Percentiles rank a stretch among this genome's conserved stretches.
These are phyloP conservation scores for Dissostichus mawsoni DNA, from an alignment of 2,113 vertebrate genomes.

Conservation along the genomic window DNA sequence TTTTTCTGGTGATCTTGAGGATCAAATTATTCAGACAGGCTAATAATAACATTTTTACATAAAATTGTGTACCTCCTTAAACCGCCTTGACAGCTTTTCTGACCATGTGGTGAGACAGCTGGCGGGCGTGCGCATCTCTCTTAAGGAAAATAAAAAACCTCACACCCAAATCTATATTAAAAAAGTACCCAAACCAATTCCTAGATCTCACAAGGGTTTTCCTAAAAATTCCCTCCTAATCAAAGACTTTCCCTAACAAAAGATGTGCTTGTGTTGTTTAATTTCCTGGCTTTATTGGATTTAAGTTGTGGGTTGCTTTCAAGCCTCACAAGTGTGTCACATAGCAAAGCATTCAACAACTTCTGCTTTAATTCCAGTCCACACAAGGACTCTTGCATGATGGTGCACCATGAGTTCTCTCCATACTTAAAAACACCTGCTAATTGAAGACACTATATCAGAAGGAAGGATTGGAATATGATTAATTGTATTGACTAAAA, in stretches of 20 bases:
- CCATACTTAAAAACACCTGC: no score
- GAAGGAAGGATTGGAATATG: neutral
- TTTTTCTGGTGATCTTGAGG: conserved; percentile 36
- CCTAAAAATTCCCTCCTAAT: neutral
- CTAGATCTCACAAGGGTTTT: neutral
- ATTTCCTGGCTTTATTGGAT: neutral
- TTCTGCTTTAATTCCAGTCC: neutral
- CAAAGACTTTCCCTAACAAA: neutral
- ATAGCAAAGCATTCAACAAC: conserved; percentile 2
- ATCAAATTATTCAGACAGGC: conserved; percentile 38
- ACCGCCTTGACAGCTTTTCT: conserved; percentile 46
- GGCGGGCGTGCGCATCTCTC: conserved; percentile 41
- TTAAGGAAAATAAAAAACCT: conserved; percentile 18
- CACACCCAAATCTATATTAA: neutral
- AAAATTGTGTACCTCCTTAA: conserved; percentile 42
- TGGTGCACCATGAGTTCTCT: neutral
- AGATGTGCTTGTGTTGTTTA: no score
- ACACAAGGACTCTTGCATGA: neutral
- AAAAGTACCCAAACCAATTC: conserved; percentile 12
- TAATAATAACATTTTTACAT: conserved; percentile 57
- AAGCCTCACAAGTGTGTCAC: neutral
- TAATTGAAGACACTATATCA: neutral
- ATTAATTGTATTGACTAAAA: neutral
- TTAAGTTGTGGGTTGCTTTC: conserved; percentile 1
- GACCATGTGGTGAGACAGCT: conserved; percentile 67